Base-by-base conservation (phyloP, 2,797 vertebrate genomes). In the Pangasius macronema region DNA sequence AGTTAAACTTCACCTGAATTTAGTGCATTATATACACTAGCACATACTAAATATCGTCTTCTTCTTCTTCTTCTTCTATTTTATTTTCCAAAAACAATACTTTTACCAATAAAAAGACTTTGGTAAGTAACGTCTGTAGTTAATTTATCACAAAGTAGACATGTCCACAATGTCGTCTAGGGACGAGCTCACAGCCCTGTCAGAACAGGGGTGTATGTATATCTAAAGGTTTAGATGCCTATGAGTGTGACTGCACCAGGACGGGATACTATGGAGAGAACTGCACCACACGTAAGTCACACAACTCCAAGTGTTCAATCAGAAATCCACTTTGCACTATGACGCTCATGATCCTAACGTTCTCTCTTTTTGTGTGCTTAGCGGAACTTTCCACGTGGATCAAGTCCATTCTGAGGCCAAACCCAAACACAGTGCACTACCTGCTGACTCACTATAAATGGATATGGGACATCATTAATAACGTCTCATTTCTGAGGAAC, bases 371-470 rank as follows among this genome's bases (percentile, higher is more conserved):
- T 30, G 51, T 83, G 13, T 51, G 36, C 63, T 33, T 88, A 99
- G 99, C 98, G 53, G 98, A 99, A 90, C 94, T 99, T 90, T 92
- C 97, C 90, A 99, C 98, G 0, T 95, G 96, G 95, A 67, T 99
- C 81, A 97, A 89, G 91, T 1, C 96, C 0, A 79, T 92, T 0
- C 76, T 99, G 92, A 99, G 98, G 88, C 99, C 99, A 0, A 92
- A 95, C 0, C 98, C 99, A 0, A 96, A 97, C 90, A 96, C 97
- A 0, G 95, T 99, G 46, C 98, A 99, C 91, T 95, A 99, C 90
- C 95, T 99, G 85, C 96, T 99, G 57, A 99, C 98, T 2, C 97
- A 99, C 91, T 99, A 97, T 93, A 96, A 96, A 92, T 97, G 96
- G 46, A 95, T 96, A 91, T 99, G 99, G 99, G 95, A 97, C 91